Evolutionary conservation across 2,797 vertebrate genomes (phyloP), one percentile per base, ranked within the genome.

Genomic region (Craterocephalus amniculus): DNA sequence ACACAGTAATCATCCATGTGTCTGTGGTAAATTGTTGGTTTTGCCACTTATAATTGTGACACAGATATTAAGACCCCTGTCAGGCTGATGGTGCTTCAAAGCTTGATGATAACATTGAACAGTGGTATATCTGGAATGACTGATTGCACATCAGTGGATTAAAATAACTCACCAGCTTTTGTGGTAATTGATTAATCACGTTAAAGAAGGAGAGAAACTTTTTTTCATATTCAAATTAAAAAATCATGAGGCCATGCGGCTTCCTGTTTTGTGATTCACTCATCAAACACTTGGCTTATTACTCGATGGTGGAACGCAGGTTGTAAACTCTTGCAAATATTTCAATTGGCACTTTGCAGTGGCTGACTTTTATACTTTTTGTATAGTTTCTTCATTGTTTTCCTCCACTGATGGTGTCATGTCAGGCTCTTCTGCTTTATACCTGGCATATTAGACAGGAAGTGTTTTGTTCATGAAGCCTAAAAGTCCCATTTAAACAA

Each of bases 11-110:
- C 61, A 48, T 24, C 35, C 2, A n/a, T 45, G 20, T 61, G 9
- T 64, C n/a, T 74, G 26, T 49, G 48, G 34, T 40, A 43, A 55
- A 34, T 27, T 71, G 20, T 62, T 68, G 6, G 40, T 60, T 62
- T 16, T 38, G 18, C 40, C 14, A 6, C 20, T 54, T 31, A 67
- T 16, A n/a, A 26, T 5, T 31, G 7, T 27, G 8, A 36, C 34
- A 35, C 22, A 48, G 34, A 22, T 22, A 12, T 18, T 35, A 14
- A 13, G 22, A 13, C 48, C 36, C 36, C 16, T 10, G 24, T 58
- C 3, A 2, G 4, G 26, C 27, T 55, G 10, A 14, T 11, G 8
- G 8, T 27, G 45, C 36, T 58, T 18, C 3, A 55, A 62, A 59
- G 58, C 40, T 27, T 40, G 22, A 6, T 65, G 5, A 59, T 12